These are phyloP conservation scores for Drosophila sp. DNA, from an alignment of 1,140 invertebrate species.

Conservation along the genomic window DNA sequence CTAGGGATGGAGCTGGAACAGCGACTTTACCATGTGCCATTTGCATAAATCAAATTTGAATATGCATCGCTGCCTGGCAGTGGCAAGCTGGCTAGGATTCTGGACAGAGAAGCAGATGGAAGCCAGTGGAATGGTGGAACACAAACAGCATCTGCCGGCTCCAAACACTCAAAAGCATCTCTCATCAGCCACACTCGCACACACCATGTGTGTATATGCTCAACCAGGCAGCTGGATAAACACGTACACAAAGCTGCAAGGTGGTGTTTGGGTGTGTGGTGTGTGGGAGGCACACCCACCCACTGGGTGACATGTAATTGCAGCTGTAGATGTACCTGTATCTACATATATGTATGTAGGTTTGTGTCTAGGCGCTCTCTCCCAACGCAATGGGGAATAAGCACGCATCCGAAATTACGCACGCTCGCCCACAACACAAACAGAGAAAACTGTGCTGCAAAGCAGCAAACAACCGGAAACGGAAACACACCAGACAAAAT, in stretches of 20 bases:
- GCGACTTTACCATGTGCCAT: conserved; percentile 54
- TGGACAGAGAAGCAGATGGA: conserved; percentile 10
- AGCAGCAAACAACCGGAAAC: conserved; percentile 19
- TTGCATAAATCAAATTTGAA: conserved; percentile 81
- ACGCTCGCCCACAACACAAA: conserved; percentile 36
- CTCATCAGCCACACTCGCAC: background rate
- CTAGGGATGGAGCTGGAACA: background rate
- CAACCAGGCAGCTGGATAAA: conserved; percentile 38
- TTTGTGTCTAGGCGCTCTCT: conserved; percentile 31
- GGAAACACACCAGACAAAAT: conserved; percentile 46
- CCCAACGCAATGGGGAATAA: conserved; percentile 53
- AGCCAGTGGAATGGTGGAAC: conserved; percentile 16
- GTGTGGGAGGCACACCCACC: background rate
- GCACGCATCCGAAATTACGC: conserved; percentile 68
- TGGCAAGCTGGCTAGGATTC: conserved; percentile 30
- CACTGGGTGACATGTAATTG: background rate
- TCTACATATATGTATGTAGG: background rate
- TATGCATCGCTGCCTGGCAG: conserved; percentile 70
- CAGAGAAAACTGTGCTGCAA: conserved; percentile 16
- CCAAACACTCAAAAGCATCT: conserved; percentile 6
- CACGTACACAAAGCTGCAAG: conserved; percentile 27
- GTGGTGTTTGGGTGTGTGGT: background rate
- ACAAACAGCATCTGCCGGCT: conserved; percentile 35
- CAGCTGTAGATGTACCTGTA: conserved; percentile 3
- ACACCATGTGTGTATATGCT: background rate